Percentiles rank a stretch among this genome's conserved stretches.
phyloP scores from a whole-genome alignment of 2,888 invertebrate genomes.

The Dexiosoma caninum region DNA sequence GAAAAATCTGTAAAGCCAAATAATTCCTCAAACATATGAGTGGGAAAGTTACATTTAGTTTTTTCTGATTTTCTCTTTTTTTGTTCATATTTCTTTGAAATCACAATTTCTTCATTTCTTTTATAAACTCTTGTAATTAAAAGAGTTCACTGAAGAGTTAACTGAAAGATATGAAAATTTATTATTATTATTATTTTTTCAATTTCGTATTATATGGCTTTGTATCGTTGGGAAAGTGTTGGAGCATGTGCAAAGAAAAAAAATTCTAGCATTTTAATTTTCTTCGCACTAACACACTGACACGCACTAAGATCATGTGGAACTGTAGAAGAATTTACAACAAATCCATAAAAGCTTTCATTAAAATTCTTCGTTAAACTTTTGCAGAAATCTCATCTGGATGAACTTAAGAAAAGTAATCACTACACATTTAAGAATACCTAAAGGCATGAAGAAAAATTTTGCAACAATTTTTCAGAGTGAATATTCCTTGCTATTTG shows the following conservation, averaged over 20 bases:
- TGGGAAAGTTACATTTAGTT: no score
- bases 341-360: constrained; percentile 34
- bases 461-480: constrained; percentile 16
- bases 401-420: constrained; percentile 33
- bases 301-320: not conserved
- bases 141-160: constrained; percentile 24
- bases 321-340: not conserved
- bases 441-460: constrained; percentile 13
- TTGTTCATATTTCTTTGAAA: no score
- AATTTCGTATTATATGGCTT: not conserved
- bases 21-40: no score
- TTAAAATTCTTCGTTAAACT: constrained; percentile 19
- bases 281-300: not conserved
- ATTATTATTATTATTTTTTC: not conserved
- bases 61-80: no score
- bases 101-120: not conserved
- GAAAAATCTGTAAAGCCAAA: no score
- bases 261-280: constrained; percentile 13
- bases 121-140: constrained; percentile 31
- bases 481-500: constrained; percentile 4
- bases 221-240: not conserved
- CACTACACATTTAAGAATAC: constrained; percentile 39
- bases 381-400: constrained; percentile 37
- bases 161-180: constrained; percentile 4
- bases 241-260: constrained; percentile 18